phyloP scores from a whole-genome alignment of 2,797 vertebrate genomes.

The Malurus leucopterus region DNA sequence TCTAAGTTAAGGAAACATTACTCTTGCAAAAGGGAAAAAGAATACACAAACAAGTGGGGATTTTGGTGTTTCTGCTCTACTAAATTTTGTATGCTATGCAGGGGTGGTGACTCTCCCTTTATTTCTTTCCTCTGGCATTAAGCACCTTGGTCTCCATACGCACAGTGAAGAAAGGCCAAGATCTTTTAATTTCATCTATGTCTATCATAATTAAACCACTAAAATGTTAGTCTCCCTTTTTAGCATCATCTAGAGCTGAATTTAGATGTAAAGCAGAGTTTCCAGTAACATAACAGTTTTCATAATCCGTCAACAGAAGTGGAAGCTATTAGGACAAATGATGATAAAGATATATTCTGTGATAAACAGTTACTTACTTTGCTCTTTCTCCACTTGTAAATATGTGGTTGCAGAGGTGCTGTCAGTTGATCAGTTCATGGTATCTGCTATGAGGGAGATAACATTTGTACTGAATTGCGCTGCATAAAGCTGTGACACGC shows the following conservation, averaged over 20 bases:
- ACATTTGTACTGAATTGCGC: neutral
- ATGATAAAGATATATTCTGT: neutral
- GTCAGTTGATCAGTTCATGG: neutral
- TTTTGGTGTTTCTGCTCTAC: neutral
- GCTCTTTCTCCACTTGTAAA: neutral
- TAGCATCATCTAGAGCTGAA: neutral
- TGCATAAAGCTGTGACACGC: neutral
- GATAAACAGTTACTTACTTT: neutral
- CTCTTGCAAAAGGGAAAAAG: neutral
- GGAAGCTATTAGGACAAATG: neutral
- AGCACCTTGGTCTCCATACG: neutral
- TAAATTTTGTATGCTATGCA: neutral
- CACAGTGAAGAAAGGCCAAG: neutral
- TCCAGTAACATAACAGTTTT: neutral
- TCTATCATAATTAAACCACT: neutral
- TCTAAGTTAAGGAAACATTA: neutral
- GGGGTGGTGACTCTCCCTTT: neutral
- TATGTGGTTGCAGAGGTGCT: neutral
- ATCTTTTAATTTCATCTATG: neutral
- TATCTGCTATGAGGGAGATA: neutral
- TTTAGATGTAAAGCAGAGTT: neutral
- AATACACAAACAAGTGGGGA: rapidly evolving
- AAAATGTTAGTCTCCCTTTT: neutral
- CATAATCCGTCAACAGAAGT: neutral
- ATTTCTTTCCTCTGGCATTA: neutral